phyloP scores from a whole-genome alignment of 2,113 vertebrate species.

The Oenanthe oenanthe region DNA sequence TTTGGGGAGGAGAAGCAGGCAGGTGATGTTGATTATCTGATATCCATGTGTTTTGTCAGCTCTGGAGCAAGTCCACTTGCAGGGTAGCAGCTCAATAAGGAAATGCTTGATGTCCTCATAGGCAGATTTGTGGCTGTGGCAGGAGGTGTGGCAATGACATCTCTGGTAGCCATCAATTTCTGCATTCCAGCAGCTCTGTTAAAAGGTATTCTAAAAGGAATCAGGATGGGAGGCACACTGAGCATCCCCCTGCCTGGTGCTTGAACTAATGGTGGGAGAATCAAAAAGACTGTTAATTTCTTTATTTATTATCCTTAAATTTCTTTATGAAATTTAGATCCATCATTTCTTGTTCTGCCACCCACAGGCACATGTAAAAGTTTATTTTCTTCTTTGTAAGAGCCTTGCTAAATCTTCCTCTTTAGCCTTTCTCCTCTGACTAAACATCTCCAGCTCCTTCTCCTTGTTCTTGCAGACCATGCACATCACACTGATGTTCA shows the following conservation, averaged over 20 bases:
- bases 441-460: neutral
- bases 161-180: neutral
- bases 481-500: rapidly evolving
- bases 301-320: too few species aligned
- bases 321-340: neutral
- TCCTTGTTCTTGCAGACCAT: neutral
- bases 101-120: neutral
- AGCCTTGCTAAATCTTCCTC: neutral
- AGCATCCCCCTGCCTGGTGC: rapidly evolving
- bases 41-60: neutral
- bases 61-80: neutral
- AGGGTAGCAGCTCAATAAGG: neutral
- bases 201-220: neutral
- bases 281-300: rapidly evolving
- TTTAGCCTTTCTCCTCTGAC: neutral
- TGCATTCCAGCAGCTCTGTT: neutral
- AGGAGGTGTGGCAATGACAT: neutral
- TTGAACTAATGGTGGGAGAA: neutral
- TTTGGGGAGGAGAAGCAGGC: neutral
- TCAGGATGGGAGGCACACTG: neutral
- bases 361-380: rapidly evolving
- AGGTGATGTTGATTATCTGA: neutral
- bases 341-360: neutral
- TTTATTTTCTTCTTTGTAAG: neutral
- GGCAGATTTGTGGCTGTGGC: neutral